Evolutionary conservation across 2,888 invertebrate species (phyloP), one percentile per base, ranked within the genome.

Genomic region (Machimus rusticus): DNA sequence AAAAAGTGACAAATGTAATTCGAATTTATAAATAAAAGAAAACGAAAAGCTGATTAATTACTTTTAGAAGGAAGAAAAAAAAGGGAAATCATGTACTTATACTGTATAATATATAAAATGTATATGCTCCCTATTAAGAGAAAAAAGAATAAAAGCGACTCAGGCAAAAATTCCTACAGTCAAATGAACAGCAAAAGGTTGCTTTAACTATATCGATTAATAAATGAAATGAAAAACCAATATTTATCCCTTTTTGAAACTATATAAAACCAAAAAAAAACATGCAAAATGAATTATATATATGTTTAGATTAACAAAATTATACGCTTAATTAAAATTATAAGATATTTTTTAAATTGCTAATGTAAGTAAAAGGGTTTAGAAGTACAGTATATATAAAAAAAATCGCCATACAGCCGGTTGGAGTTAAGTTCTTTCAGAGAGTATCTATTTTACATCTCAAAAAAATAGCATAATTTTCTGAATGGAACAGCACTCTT

Each of bases 291-390:
- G 43, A 55, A 55, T 55, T 34, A 55, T 23, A 85, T 85, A 74
- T 85, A 85, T 74, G 85, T 85, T 66, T 74, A 85, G 85, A 85
- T 74, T 87, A 74, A 85, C 76, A 87, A 84, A 84, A 74, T 77
- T 87, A 87, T 88, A 88, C 88, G 88, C 88, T 88, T 88, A 88
- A 88, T 86, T 87, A 87, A 88, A 87, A 87, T 87, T 81, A 84
- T 87, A 79, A 87, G 88, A 86, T 87, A 87, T 87, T 86, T 87
- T 81, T 87, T 82, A 57, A 57, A 82, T 57, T 66, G 34, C 34
- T 82, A 82, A 23, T 19, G 37, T 82, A 82, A 66, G 34, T 81
- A 77, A 77, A 19, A 46, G 31, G 28, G 16, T 39, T 76, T 86
- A 86, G 31, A 86, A 31, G 55, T 79, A 78, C 55, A 34, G 28